Percentiles rank a stretch among this genome's conserved stretches.
Conservation (phyloP, 2,888 invertebrate genomes). For the Rugalucina vietnamica region DNA sequence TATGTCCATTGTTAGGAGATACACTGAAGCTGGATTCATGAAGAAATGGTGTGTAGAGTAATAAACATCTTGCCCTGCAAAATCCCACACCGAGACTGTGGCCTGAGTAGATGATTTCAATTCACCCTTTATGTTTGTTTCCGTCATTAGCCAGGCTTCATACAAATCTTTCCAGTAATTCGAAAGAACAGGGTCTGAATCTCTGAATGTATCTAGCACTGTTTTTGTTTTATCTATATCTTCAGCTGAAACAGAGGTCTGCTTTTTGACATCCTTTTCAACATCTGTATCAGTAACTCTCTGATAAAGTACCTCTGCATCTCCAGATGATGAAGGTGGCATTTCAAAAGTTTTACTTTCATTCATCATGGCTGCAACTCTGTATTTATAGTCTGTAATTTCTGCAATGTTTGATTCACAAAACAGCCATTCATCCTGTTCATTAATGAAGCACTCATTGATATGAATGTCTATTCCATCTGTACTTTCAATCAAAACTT, state of each 20-base stretch:
- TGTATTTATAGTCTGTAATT: constrained; percentile 12
- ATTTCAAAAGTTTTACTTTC: not conserved
- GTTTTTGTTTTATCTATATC: not conserved
- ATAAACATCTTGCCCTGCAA: constrained; percentile 49
- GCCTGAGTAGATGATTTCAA: not conserved
- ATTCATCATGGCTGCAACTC: constrained; percentile 5
- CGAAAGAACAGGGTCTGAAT: not conserved
- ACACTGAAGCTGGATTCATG: constrained; percentile 47
- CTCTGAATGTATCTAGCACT: not conserved
- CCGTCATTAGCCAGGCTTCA: not conserved
- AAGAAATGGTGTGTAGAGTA: constrained; percentile 59
- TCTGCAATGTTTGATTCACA: not conserved
- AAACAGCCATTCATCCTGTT: constrained; percentile 28
- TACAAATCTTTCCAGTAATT: not conserved
- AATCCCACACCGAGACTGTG: constrained; percentile 53
- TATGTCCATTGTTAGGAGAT: constrained; percentile 49
- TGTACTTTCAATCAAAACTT: constrained; percentile 15
- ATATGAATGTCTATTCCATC: constrained; percentile 47
- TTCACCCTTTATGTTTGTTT: not conserved
- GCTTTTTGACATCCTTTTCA: not conserved
- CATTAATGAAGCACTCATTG: constrained; percentile 13
- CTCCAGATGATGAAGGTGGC: not conserved
- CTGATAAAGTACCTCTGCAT: not conserved
- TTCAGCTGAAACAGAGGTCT: not conserved
- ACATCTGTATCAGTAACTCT: not conserved